Conservation (phyloP, 92 coral and sea anemone species). For the Zoanthus solanderi region DNA sequence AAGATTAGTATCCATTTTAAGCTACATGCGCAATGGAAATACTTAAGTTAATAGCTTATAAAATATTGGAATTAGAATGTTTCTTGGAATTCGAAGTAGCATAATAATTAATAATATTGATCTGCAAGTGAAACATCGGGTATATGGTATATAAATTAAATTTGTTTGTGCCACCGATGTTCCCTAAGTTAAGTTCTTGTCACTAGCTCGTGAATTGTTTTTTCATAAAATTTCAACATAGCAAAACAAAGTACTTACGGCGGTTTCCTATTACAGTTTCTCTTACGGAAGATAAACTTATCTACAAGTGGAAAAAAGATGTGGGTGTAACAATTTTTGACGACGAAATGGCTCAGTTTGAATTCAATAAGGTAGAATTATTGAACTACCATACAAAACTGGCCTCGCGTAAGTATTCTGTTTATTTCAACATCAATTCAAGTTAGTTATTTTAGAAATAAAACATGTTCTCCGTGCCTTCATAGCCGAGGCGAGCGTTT, state of each 20-base stretch:
- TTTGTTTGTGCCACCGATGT: background rate
- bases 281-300: constrained; percentile 31
- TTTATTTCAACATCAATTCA: too few species aligned
- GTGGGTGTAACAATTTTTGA: constrained; percentile 12
- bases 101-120: too few species aligned
- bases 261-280: constrained; percentile 3
- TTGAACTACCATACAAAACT: background rate
- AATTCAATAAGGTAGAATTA: background rate
- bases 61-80: too few species aligned
- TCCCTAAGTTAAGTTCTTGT: background rate
- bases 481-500: too few species aligned
- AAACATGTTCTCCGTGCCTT: too few species aligned
- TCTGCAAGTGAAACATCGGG: too few species aligned
- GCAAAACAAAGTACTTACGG: background rate
- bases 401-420: constrained; percentile 11
- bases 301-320: constrained; percentile 29
- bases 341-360: constrained; percentile 37
- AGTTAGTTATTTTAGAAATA: too few species aligned
- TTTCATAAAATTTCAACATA: background rate
- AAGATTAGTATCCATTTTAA: too few species aligned
- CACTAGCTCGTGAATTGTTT: background rate
- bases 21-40: too few species aligned
- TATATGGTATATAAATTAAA: too few species aligned
- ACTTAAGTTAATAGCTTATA: too few species aligned
- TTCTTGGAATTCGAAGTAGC: too few species aligned